Conservation (phyloP, 2,113 vertebrate genomes). For the Chaetops frenatus region DNA sequence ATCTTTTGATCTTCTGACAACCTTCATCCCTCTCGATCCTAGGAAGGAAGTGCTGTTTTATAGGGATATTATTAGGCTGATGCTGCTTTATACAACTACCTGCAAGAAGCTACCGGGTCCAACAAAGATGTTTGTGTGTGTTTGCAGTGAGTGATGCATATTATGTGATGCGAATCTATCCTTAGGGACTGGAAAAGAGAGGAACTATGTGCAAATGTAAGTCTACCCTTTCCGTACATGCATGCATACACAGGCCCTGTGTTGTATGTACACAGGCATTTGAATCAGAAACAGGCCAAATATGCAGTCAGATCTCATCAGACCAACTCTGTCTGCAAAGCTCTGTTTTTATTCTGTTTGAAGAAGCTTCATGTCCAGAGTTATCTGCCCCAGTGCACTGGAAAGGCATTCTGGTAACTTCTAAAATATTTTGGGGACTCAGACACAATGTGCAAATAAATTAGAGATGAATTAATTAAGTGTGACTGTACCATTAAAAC, state of each 20-base stretch:
- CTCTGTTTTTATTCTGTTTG: constrained; percentile 16
- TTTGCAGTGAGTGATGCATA: background rate
- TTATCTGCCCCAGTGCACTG: background rate
- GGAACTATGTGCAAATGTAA: background rate
- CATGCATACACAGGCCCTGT: background rate
- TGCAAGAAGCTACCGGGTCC: constrained; percentile 34
- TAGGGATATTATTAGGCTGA: constrained; percentile 70
- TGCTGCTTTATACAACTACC: constrained; percentile 60
- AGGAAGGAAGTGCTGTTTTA: constrained; percentile 57
- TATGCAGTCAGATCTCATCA: constrained; percentile 26
- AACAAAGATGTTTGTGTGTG: constrained; percentile 6
- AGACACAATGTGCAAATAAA: constrained; percentile 59
- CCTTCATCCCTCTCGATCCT: constrained; percentile 70
- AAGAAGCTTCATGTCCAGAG: background rate
- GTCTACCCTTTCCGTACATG: background rate
- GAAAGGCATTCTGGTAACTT: background rate
- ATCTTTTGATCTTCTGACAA: constrained; percentile 75
- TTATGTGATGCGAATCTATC: background rate
- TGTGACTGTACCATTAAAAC: constrained; percentile 72
- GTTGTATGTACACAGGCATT: background rate
- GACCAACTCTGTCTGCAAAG: background rate
- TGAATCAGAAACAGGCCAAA: constrained; percentile 6
- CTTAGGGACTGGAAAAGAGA: background rate
- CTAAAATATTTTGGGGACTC: constrained; percentile 60
- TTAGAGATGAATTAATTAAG: constrained; percentile 73